Conservation (phyloP, 1,140 invertebrate species). For the Tetramorium alpestre region DNA sequence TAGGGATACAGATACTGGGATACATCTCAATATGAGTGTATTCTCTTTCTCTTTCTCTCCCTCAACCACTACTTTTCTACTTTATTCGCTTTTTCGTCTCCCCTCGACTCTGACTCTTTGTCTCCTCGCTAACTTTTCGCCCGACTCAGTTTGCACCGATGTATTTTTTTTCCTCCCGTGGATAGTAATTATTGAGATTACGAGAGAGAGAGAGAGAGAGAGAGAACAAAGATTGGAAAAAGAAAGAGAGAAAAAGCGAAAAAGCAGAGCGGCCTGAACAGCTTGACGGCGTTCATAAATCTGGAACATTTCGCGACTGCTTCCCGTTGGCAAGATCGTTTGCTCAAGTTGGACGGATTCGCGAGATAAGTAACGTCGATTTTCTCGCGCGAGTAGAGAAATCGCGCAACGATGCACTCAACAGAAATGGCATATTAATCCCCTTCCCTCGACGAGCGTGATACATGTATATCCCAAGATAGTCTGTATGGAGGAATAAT, state of each 20-base stretch:
- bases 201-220: background rate
- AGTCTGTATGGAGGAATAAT: conserved; percentile 4
- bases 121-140: conserved; percentile 21
- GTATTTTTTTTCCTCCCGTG: conserved; percentile 27
- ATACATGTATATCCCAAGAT: background rate
- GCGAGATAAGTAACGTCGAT: conserved; percentile 21
- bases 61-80: conserved; percentile 6
- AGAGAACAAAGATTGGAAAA: too few species aligned
- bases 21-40: conserved; percentile 78
- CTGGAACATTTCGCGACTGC: conserved; percentile 1
- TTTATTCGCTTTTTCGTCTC: conserved; percentile 10
- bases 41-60: background rate
- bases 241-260: background rate
- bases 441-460: background rate
- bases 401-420: background rate
- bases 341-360: background rate
- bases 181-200: conserved; percentile 40
- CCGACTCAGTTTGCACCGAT: conserved; percentile 11
- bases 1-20: conserved; percentile 75
- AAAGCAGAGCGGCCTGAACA: background rate
- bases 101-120: conserved; percentile 57
- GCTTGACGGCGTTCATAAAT: background rate
- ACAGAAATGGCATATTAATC: conserved; percentile 5
- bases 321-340: background rate
- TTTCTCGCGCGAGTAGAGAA: background rate